A percentile compares a stretch with the other conserved stretches of the same genome.
Evolutionary conservation across 1,140 invertebrate species (phyloP).

Genomic region (Branchinecta lynchi): DNA sequence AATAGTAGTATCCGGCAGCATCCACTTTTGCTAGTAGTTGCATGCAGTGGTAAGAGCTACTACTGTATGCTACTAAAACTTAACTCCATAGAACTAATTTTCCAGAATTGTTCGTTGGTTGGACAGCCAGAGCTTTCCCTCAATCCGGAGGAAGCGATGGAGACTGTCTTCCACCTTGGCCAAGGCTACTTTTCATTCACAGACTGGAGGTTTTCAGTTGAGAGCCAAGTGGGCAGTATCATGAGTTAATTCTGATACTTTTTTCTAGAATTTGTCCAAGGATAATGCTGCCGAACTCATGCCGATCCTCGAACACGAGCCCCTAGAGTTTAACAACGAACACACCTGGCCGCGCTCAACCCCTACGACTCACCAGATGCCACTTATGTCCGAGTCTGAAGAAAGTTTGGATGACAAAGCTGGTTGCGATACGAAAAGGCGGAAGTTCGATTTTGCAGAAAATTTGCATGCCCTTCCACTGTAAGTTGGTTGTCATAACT

Average conservation of each 20-base stretch:
- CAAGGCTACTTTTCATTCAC: too few relatives aligned
- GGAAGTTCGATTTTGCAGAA: conserved; percentile 34
- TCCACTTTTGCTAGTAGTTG: too few relatives aligned
- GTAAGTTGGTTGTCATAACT: conserved; percentile 29
- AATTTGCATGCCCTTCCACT: conserved; percentile 54
- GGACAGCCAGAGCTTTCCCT: too few relatives aligned
- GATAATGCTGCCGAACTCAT: conserved; percentile 59
- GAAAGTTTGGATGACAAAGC: background rate
- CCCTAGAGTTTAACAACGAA: conserved; percentile 56
- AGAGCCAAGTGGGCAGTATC: too few relatives aligned
- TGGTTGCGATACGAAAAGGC: background rate
- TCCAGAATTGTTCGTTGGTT: too few relatives aligned
- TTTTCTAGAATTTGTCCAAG: conserved; percentile 37
- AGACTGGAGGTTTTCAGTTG: too few relatives aligned
- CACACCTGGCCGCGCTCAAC: conserved; percentile 12
- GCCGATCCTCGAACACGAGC: conserved; percentile 82
- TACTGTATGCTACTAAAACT: too few relatives aligned
- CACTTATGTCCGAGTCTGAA: background rate
- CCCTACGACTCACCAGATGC: conserved; percentile 14
- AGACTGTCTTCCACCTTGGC: too few relatives aligned
- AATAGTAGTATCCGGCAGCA: too few relatives aligned
- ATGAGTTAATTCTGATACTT: conserved; percentile 14
- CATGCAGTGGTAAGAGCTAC: too few relatives aligned
- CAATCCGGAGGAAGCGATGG: too few relatives aligned
- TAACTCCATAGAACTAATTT: too few relatives aligned